phyloP scores from a whole-genome alignment of 2,888 invertebrate species.

The Acanthosepion esculentum region DNA sequence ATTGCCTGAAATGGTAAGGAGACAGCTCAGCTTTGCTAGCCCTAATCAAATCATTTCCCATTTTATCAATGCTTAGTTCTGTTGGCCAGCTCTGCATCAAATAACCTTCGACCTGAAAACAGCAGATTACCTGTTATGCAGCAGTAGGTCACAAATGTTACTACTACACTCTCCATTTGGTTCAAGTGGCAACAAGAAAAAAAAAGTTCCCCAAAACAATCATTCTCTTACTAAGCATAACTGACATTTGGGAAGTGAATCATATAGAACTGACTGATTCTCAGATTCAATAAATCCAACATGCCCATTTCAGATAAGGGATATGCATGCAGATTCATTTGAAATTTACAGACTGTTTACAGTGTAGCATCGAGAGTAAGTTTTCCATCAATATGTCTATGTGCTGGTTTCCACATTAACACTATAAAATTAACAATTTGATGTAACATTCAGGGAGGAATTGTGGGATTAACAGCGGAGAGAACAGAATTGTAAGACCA shows the following conservation, averaged over 20 bases:
- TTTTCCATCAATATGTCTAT: not conserved
- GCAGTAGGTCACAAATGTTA: not conserved
- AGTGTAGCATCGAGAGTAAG: not conserved
- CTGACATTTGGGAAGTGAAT: not conserved
- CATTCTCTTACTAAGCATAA: not conserved
- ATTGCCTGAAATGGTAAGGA: not conserved
- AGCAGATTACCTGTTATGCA: not conserved
- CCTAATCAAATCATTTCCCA: not conserved
- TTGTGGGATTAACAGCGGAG: too few relatives aligned
- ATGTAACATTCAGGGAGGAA: not conserved
- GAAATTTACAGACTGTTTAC: too few relatives aligned
- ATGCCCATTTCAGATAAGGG: not conserved
- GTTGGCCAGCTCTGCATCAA: not conserved
- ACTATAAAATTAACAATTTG: not conserved
- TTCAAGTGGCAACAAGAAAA: not conserved
- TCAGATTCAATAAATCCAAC: not conserved
- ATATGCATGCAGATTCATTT: not conserved
- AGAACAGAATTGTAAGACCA: too few relatives aligned
- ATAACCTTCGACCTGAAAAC: not conserved
- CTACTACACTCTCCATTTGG: not conserved
- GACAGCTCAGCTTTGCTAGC: not conserved
- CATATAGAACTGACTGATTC: not conserved
- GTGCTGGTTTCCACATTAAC: not conserved
- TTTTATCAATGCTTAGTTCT: not conserved
- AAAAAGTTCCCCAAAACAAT: not conserved